A percentile compares a stretch with the other conserved stretches of the same genome.
phyloP scores from a whole-genome alignment of 2,113 vertebrate genomes.

The Phaethornis superciliosus region DNA sequence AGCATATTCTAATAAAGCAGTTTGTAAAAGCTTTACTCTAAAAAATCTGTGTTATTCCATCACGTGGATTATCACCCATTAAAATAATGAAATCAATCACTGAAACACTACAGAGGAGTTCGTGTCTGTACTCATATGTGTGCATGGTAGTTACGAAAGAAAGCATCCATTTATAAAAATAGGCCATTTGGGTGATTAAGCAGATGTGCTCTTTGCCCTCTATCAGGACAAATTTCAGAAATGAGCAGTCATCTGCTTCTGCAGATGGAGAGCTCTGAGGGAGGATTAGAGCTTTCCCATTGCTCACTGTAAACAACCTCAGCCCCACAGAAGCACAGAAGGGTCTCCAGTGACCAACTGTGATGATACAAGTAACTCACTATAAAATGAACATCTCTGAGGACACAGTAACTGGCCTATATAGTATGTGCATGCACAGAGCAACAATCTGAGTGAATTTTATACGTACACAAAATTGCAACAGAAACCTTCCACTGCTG shows the following conservation, averaged over 20 bases:
- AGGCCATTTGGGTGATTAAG: constrained; percentile 54
- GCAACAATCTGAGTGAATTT: not conserved
- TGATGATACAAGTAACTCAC: not conserved
- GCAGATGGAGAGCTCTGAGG: constrained; percentile 33
- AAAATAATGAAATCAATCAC: constrained; percentile 70
- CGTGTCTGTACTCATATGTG: not conserved
- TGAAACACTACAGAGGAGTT: constrained; percentile 4
- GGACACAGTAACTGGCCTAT: not conserved
- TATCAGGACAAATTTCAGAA: constrained; percentile 53
- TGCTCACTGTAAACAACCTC: constrained; percentile 37
- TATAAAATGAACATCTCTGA: not conserved
- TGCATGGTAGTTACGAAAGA: constrained; percentile 14
- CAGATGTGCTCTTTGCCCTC: constrained; percentile 37
- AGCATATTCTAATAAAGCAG: constrained; percentile 25
- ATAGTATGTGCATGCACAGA: not conserved
- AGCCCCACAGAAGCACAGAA: not conserved
- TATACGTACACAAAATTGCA: not conserved
- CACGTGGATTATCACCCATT: constrained; percentile 54
- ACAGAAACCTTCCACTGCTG: not conserved
- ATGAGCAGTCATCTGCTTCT: constrained; percentile 38
- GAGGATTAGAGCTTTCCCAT: constrained; percentile 32
- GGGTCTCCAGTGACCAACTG: not conserved
- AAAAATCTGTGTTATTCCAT: not conserved
- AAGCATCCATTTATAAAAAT: constrained; percentile 62
- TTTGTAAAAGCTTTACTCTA: not conserved